phyloP scores from a whole-genome alignment of 2,797 vertebrate species.

The Falco cherrug region DNA sequence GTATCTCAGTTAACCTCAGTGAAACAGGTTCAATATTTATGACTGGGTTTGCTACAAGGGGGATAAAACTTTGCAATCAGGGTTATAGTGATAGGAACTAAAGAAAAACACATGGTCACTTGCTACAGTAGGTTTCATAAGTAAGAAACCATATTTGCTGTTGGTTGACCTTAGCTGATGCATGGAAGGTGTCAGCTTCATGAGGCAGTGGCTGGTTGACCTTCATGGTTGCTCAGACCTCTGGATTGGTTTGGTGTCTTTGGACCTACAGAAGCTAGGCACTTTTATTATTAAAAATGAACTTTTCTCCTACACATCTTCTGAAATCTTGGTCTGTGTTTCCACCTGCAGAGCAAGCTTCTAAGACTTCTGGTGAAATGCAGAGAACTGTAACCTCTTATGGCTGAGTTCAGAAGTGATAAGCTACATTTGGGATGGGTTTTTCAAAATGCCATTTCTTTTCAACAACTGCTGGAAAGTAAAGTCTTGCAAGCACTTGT shows the following conservation, averaged over 20 bases:
- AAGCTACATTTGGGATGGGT: neutral
- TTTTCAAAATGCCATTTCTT: neutral
- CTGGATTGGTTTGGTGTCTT: neutral
- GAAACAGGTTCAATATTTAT: neutral
- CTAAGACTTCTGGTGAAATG: neutral
- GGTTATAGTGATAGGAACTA: neutral
- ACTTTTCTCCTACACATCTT: neutral
- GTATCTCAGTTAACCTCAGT: neutral
- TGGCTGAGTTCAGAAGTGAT: neutral
- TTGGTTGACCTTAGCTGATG: neutral
- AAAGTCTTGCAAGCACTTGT: neutral
- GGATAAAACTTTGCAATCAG: neutral
- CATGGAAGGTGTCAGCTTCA: neutral
- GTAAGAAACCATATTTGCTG: neutral
- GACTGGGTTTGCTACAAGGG: neutral
- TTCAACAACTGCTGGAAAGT: neutral
- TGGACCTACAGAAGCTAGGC: neutral
- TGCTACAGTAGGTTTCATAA: neutral
- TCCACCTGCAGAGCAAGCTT: neutral
- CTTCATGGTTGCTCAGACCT: neutral
- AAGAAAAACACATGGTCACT: neutral
- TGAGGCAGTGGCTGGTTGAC: neutral
- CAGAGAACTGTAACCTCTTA: neutral
- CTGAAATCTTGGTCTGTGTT: neutral
- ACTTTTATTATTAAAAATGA: neutral